phyloP scores from a whole-genome alignment of 2,797 vertebrate genomes.

The Rhinoraja longicauda region DNA sequence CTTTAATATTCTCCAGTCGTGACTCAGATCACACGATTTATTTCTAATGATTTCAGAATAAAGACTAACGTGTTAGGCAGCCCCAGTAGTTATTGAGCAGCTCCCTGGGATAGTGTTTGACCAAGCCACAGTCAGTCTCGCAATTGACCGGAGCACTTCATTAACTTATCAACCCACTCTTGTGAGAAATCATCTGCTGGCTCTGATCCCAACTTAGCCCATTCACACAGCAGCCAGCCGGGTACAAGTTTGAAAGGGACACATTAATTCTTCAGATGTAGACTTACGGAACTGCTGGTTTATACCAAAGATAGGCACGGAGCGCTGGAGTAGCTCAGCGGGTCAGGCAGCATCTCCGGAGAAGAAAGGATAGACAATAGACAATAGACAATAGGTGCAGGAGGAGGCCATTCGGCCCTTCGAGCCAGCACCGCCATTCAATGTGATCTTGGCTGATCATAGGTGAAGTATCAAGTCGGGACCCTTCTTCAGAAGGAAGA shows the following conservation, averaged over 20 bases:
- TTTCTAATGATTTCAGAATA: background rate
- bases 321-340: no score
- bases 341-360: no score
- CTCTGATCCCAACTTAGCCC: background rate
- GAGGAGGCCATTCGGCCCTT: no score
- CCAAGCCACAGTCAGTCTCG: background rate
- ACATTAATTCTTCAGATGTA: background rate
- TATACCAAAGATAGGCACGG: no score
- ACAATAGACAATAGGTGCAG: no score
- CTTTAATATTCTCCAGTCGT: background rate
- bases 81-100: background rate
- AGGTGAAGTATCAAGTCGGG: no score
- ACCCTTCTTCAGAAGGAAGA: no score
- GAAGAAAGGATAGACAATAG: no score
- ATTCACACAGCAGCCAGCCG: no score
- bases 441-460: no score
- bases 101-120: background rate
- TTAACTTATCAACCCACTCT: background rate
- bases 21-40: background rate
- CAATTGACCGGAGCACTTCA: background rate
- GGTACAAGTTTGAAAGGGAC: background rate
- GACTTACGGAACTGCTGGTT: no score
- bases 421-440: no score
- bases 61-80: background rate
- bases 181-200: background rate